These are phyloP conservation scores for Phalanger gymnotis DNA, from an alignment of 2,797 vertebrate species.

Conservation along the genomic window DNA sequence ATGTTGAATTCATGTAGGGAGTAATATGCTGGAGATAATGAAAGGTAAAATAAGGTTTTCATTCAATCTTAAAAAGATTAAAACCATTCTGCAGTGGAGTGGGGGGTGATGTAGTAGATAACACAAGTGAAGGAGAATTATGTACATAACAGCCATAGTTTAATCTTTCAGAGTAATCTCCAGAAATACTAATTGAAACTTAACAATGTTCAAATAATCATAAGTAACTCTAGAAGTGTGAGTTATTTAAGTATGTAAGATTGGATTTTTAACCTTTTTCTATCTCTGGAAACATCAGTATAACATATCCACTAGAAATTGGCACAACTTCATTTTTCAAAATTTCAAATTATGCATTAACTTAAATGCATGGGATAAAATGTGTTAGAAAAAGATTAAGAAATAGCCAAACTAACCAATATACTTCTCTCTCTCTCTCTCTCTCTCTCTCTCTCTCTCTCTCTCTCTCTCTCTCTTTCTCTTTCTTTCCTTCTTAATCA, in stretches of 20 bases:
- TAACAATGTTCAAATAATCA: neutral
- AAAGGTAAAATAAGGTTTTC: neutral
- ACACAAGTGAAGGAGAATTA: slow-evolving; percentile 16
- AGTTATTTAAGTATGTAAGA: slow-evolving; percentile 51
- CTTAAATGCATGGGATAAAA: no score
- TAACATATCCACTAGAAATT: slow-evolving; percentile 42
- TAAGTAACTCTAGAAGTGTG: neutral
- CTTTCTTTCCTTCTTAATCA: no score
- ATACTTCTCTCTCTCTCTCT: no score
- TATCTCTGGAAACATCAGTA: slow-evolving; percentile 54
- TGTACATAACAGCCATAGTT: neutral
- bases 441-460: no score
- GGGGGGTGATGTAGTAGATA: neutral
- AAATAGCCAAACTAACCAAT: slow-evolving; percentile 28
- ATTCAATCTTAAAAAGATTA: slow-evolving; percentile 4
- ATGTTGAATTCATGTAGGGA: neutral
- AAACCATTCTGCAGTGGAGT: neutral
- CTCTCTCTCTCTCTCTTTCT: no score
- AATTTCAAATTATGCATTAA: slow-evolving; percentile 55
- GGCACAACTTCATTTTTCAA: slow-evolving; percentile 1
- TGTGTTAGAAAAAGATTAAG: neutral
- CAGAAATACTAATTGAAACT: neutral
- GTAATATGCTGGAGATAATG: neutral
- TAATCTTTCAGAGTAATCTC: slow-evolving; percentile 28
- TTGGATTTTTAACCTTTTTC: slow-evolving; percentile 35